Conservation (phyloP, 2,113 vertebrate genomes). For the human (Homo sapiens) region GRCh38 chr14:60251001-60251500, state of each 20-base stretch:
- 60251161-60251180: not conserved
- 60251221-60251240: slow-evolving; percentile 51
- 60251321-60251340: slow-evolving; percentile 36
- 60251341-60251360: not conserved
- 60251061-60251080: not conserved
- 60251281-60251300: not conserved
- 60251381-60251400: not conserved
- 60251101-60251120: not conserved
- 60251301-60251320: not conserved
- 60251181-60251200: not conserved
- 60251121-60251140: not conserved
- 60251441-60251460: slow-evolving; percentile 41
- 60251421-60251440: slow-evolving; percentile 30
- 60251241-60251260: slow-evolving; percentile 33
- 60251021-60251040: slow-evolving; percentile 9
- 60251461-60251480: slow-evolving; percentile 48
- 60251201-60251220: not conserved
- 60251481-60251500: slow-evolving; percentile 51
- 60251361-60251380: slow-evolving; percentile 3
- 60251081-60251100: not conserved
- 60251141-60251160: slow-evolving; percentile 29
- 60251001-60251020: not conserved
- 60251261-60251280: slow-evolving; percentile 41
- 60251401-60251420: slow-evolving; percentile 32
- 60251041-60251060: slow-evolving; percentile 26